Percentiles rank a stretch among this genome's conserved stretches.
phyloP scores from a whole-genome alignment of 2,113 vertebrate genomes.

The Mugil cephalus region DNA sequence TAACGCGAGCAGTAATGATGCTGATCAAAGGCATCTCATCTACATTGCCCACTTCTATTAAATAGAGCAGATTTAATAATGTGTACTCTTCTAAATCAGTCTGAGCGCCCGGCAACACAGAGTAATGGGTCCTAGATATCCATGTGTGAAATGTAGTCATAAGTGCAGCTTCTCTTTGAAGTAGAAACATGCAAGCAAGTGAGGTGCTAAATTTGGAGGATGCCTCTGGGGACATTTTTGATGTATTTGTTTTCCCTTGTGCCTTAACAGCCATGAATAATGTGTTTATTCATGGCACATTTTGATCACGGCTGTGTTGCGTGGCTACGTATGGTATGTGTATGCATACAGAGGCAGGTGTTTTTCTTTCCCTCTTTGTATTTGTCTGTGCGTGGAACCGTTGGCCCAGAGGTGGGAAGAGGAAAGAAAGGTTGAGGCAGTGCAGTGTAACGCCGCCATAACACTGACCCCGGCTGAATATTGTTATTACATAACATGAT shows the following conservation, averaged over 20 bases:
- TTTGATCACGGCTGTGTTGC: conserved; percentile 23
- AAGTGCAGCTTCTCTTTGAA: conserved; percentile 74
- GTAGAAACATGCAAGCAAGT: conserved; percentile 67
- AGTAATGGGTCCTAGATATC: conserved; percentile 59
- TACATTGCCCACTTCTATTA: conserved; percentile 54
- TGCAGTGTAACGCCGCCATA: not conserved
- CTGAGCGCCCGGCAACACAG: conserved; percentile 14
- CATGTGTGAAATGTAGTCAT: conserved; percentile 67
- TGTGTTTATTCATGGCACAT: conserved; percentile 15
- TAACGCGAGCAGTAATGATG: conserved; percentile 47
- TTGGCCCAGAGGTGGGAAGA: conserved; percentile 35
- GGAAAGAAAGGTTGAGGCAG: not conserved
- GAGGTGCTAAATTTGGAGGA: conserved; percentile 77
- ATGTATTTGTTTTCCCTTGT: conserved; percentile 69
- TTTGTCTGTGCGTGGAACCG: conserved; percentile 9
- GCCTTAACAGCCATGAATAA: conserved; percentile 49
- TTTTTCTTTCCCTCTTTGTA: conserved; percentile 11
- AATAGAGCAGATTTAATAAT: conserved; percentile 57
- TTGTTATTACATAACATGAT: conserved; percentile 38
- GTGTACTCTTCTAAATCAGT: conserved; percentile 48
- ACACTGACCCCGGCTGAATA: conserved; percentile 18
- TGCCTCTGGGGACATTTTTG: conserved; percentile 67
- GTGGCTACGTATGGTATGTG: conserved; percentile 5
- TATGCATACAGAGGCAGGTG: conserved; percentile 3
- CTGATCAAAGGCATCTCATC: conserved; percentile 62